Conservation (phyloP, 2,113 vertebrate genomes). For the Cavia aperea region DNA sequence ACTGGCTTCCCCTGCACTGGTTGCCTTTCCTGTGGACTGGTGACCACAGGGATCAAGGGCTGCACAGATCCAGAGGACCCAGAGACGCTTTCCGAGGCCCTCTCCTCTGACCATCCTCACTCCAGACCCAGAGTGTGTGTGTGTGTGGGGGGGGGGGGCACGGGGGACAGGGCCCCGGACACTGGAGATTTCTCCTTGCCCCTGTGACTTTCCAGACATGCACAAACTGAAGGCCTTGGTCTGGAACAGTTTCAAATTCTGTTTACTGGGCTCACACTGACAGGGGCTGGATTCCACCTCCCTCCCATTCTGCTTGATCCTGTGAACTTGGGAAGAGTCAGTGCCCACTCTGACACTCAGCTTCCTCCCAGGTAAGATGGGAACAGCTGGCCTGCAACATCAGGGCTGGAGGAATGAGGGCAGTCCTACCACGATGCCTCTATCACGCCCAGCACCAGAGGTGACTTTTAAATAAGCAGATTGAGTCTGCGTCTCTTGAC, state of each 20-base stretch:
- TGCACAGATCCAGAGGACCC: neutral
- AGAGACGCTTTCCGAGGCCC: neutral
- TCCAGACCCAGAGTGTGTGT: neutral
- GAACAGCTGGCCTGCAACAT: too few relatives aligned
- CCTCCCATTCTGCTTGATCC: fast-evolving
- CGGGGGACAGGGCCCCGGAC: neutral
- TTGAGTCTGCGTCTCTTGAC: neutral
- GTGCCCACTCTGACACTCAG: neutral
- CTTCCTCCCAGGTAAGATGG: neutral
- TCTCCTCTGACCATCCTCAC: neutral
- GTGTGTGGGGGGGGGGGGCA: too few relatives aligned
- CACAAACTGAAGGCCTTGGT: too few relatives aligned
- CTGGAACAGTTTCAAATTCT: neutral
- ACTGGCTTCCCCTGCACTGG: neutral
- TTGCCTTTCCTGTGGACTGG: neutral
- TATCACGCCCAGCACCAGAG: neutral
- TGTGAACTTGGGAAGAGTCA: neutral
- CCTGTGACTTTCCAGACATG: neutral
- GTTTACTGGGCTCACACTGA: neutral
- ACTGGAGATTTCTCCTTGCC: neutral
- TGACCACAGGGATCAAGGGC: neutral
- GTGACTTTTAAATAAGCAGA: too few relatives aligned
- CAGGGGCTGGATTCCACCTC: neutral
- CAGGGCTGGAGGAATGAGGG: neutral
- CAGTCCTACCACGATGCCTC: fast-evolving